Conservation (phyloP, 2,797 vertebrate species). For the Diceros bicornis region DNA sequence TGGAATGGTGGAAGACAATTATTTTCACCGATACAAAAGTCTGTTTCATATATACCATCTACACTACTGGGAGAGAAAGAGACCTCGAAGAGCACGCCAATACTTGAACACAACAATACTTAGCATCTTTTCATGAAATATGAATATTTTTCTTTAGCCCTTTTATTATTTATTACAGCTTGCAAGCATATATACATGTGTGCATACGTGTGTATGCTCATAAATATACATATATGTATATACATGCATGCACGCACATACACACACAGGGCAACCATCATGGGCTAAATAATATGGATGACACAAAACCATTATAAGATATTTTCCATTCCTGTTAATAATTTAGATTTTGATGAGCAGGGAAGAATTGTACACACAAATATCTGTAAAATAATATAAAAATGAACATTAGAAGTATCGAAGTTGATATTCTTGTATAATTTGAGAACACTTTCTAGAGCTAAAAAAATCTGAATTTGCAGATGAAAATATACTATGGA, state of each 20-base stretch:
- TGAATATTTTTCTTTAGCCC: not conserved
- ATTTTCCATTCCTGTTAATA: not conserved
- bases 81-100: not conserved
- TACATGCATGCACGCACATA: accelerated
- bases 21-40: not conserved
- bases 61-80: not conserved
- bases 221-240: accelerated
- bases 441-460: not conserved
- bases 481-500: not conserved
- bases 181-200: not conserved
- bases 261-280: not conserved
- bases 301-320: not conserved
- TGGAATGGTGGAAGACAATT: not conserved
- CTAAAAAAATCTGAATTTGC: not conserved
- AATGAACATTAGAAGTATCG: not conserved
- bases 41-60: not conserved
- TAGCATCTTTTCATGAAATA: not conserved
- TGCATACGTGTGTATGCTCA: accelerated
- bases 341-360: not conserved
- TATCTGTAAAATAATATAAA: not conserved
- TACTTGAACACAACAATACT: not conserved
- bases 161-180: not conserved
- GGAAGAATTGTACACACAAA: not conserved
- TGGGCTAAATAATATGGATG: not conserved
- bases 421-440: not conserved